A percentile compares a stretch with the other conserved stretches of the same genome.
Conservation (phyloP, 2,888 invertebrate species). For the Dryadula phaetusa region DNA sequence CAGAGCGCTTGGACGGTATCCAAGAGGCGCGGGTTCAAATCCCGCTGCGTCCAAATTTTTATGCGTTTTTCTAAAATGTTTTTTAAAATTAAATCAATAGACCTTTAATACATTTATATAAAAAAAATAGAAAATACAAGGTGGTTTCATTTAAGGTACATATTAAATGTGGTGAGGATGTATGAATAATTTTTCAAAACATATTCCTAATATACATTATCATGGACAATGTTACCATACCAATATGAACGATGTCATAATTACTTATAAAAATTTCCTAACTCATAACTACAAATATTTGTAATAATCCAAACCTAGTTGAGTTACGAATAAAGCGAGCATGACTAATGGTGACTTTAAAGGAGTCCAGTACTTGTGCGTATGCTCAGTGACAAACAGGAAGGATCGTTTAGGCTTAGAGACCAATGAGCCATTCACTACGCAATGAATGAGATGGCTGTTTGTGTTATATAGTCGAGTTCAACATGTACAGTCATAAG, state of each 20-base stretch:
- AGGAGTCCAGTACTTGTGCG: conserved; percentile 32
- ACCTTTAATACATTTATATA: no score
- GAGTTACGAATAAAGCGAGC: conserved; percentile 16
- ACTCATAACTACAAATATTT: neutral
- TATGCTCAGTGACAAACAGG: conserved; percentile 53
- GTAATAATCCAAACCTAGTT: neutral
- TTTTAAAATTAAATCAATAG: no score
- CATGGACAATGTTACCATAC: no score
- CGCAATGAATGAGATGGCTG: conserved; percentile 34
- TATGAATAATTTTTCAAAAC: no score
- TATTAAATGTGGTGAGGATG: no score
- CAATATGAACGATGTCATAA: neutral
- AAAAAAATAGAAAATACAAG: no score
- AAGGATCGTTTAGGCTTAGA: conserved; percentile 51
- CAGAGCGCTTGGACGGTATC: no score
- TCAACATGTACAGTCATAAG: neutral
- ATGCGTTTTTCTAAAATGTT: no score
- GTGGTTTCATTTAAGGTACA: no score
- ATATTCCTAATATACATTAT: no score
- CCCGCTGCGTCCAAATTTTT: no score
- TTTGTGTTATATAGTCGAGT: conserved; percentile 3
- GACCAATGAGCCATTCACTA: conserved; percentile 39
- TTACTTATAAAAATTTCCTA: neutral
- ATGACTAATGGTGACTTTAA: conserved; percentile 37
- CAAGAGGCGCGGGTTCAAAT: no score